Evolutionary conservation across 2,113 vertebrate species (phyloP).

Genomic region (Papio anubis): DNA sequence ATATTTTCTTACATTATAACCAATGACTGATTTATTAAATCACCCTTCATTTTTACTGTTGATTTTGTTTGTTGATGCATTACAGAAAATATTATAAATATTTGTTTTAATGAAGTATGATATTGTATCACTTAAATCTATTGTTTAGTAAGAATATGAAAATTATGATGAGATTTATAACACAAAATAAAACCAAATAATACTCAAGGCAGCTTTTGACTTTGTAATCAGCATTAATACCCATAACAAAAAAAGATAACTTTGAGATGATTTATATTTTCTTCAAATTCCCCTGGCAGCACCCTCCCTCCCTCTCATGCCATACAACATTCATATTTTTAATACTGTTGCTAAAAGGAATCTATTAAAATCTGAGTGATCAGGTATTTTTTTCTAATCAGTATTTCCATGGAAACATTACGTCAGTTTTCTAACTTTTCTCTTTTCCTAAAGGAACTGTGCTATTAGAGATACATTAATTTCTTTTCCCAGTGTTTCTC

Average conservation of each 20-base stretch:
- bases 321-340: not conserved
- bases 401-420: conserved; percentile 54
- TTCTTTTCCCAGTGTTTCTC: not conserved
- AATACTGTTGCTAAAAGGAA: conserved; percentile 26
- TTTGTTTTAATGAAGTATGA: not conserved
- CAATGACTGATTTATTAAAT: not conserved
- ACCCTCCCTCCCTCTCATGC: not conserved
- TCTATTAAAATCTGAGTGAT: conserved; percentile 51
- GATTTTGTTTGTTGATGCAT: not conserved
- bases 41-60: conserved; percentile 14
- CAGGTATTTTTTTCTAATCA: not conserved
- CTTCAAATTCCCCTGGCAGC: not conserved
- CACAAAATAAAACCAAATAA: not conserved
- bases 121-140: not conserved
- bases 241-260: not conserved
- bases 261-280: conserved; percentile 53
- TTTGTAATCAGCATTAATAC: not conserved
- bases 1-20: not conserved
- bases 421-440: conserved; percentile 6
- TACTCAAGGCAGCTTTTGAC: not conserved
- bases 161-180: not conserved
- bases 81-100: not conserved
- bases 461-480: not conserved
- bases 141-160: not conserved
- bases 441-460: not conserved